Base-by-base conservation (phyloP, 2,888 invertebrate genomes). In the Harpagoxenus sublaevis region DNA sequence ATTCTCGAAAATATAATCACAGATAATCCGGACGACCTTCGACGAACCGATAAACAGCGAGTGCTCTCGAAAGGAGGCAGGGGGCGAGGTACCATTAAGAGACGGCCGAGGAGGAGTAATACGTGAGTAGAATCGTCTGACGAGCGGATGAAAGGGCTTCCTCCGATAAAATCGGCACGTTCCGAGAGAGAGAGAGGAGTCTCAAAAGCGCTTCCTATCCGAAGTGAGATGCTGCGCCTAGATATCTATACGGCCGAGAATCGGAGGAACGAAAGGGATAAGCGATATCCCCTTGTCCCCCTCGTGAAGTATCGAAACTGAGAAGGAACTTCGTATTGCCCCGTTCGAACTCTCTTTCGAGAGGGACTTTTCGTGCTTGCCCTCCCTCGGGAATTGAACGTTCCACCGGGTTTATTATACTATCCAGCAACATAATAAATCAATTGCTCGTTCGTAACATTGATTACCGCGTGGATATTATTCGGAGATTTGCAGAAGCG, bases 81-180 rank as follows among this genome's bases (percentile, higher is more conserved):
- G 31, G 51, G 57, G 5, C 53, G 78, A 53, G 78, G 65, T 53
- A 71, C 79, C 84, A 88, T 91, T 91, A 90, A 91, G 86, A 84
- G 83, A 87, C 84, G 84, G 84, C 83, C 86, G 83, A 78, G 83
- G 87, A 78, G 53, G 53, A 83, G 84, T 89, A 71, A 88, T 90
- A 92, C 92, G 92, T 93, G 93, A 92, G 89, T 62, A 78, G 93
- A 92, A 92, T 92, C 84, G 81, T 70, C 82, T 87, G 79, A 84
- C 88, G 82, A 90, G 85, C 86, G 88, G 87, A 91, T 89, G 88
- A 90, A 92, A 90, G 87, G 88, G 87, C 87, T 89, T 77, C 53
- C 79, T 86, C 86, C 42, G 90, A 91, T 91, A 91, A 90, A 91
- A 91, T 91, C 90, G 88, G 90, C 91, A 91, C 91, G 91, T 91